Evolutionary conservation across 2,797 vertebrate species (phyloP).

Genomic region (Gobionotothen gibberifrons): DNA sequence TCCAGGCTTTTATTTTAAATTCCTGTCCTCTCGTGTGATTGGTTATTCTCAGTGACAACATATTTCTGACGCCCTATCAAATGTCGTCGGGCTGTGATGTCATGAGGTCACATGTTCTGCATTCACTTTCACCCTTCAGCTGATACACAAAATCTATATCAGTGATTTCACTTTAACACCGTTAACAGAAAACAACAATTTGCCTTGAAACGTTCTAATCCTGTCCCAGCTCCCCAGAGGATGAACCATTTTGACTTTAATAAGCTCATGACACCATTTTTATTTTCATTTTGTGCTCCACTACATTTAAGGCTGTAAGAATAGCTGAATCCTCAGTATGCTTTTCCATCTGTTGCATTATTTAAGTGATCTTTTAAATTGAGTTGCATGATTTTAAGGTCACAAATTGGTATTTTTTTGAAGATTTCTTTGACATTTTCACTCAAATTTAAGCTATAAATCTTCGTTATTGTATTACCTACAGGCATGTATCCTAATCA

Average conservation of each 20-base stretch:
- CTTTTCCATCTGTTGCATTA: background rate
- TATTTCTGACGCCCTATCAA: slow-evolving; percentile 42
- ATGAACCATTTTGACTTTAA: background rate
- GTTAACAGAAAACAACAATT: no score
- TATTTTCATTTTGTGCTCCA: background rate
- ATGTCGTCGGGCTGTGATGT: slow-evolving; percentile 47
- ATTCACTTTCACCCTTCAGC: slow-evolving; percentile 59
- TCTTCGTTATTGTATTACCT: background rate
- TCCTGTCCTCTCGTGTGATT: slow-evolving; percentile 15
- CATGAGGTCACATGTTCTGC: slow-evolving; percentile 53
- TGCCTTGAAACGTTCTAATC: background rate
- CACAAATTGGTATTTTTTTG: background rate
- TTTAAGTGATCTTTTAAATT: no score
- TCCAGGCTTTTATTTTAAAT: slow-evolving; percentile 18
- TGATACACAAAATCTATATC: slow-evolving; percentile 11
- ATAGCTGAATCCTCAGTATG: background rate
- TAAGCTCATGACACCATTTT: background rate
- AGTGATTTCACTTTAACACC: slow-evolving; percentile 6
- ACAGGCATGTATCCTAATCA: no score
- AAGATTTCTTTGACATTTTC: background rate
- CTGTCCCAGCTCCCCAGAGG: slow-evolving; percentile 2
- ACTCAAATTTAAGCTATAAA: background rate
- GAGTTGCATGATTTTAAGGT: background rate
- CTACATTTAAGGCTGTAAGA: background rate
- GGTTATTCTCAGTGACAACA: slow-evolving; percentile 16